phyloP scores from a whole-genome alignment of 1,140 invertebrate genomes.

The Contarinia nasturtii region DNA sequence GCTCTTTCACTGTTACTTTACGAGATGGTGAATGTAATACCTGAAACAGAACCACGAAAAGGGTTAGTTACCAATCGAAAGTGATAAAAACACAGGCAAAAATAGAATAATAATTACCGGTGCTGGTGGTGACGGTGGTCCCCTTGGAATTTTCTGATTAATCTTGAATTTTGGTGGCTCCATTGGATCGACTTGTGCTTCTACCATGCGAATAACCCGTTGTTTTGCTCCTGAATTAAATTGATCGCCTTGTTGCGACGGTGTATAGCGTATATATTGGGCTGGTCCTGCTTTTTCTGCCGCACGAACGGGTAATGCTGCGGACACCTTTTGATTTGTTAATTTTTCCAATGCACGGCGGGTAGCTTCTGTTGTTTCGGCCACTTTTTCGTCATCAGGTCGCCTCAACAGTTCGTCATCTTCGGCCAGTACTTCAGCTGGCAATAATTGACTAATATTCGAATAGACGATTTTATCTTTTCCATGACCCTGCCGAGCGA shows the following conservation, averaged over 20 bases:
- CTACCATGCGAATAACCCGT: conserved; percentile 90
- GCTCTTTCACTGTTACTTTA: conserved; percentile 95
- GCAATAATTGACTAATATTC: conserved; percentile 81
- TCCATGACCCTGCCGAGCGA: conserved; percentile 84
- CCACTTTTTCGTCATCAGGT: conserved; percentile 67
- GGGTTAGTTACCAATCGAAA: too few species aligned
- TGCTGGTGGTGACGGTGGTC: conserved; percentile 94
- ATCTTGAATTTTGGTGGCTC: conserved; percentile 96
- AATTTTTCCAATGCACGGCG: conserved; percentile 66
- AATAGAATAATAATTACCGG: conserved; percentile 16
- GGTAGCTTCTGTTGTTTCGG: conserved; percentile 74
- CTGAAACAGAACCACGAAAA: too few species aligned
- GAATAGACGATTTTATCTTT: conserved; percentile 98
- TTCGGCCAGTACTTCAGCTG: conserved; percentile 80
- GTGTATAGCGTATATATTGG: conserved; percentile 94
- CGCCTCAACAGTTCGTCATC: conserved; percentile 76
- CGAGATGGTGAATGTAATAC: conserved; percentile 88
- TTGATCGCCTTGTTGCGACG: conserved; percentile 84
- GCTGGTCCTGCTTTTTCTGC: conserved; percentile 81
- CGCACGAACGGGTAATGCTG: conserved; percentile 80
- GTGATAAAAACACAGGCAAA: too few species aligned
- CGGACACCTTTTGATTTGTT: conserved; percentile 75
- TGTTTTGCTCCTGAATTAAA: conserved; percentile 97
- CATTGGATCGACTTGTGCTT: conserved; percentile 93
- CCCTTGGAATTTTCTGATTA: conserved; percentile 89